Percentiles rank a stretch among this genome's conserved stretches.
Conservation (phyloP, 1,140 invertebrate genomes). For the Tetramorium parvispinum region DNA sequence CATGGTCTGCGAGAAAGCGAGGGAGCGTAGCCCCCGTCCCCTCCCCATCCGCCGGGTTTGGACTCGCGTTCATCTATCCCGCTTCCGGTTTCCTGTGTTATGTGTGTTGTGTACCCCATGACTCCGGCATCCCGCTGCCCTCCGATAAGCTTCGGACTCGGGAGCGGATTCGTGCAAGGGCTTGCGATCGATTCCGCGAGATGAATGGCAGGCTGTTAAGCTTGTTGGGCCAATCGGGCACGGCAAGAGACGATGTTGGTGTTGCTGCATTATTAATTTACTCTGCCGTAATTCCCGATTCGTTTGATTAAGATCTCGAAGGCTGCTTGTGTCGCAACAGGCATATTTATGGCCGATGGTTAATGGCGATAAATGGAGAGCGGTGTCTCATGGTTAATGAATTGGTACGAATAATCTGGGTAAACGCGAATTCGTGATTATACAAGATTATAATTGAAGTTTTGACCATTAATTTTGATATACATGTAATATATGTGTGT, state of each 20-base stretch:
- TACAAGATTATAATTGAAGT: not conserved
- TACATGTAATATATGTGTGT: not conserved
- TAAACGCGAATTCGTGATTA: not conserved
- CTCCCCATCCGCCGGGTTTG: not conserved
- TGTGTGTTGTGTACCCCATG: not conserved
- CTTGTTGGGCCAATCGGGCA: constrained; percentile 47
- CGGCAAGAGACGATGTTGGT: constrained; percentile 27
- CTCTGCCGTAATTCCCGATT: constrained; percentile 49
- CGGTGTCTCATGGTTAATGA: constrained; percentile 30
- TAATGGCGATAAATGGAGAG: constrained; percentile 17
- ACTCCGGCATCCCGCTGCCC: constrained; percentile 2
- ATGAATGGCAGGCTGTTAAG: constrained; percentile 54
- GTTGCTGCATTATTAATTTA: constrained; percentile 54
- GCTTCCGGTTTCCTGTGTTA: constrained; percentile 66
- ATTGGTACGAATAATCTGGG: not conserved
- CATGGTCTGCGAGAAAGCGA: constrained; percentile 35
- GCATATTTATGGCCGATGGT: constrained; percentile 47
- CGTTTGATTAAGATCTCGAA: constrained; percentile 54
- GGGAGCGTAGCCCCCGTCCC: not conserved
- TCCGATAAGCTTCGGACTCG: constrained; percentile 59
- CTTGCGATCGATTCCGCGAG: constrained; percentile 42
- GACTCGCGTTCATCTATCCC: constrained; percentile 71
- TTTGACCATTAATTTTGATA: not conserved
- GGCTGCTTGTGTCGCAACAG: constrained; percentile 6
- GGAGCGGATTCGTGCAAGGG: constrained; percentile 37